A percentile compares a stretch with the other conserved stretches of the same genome.
phyloP scores from a whole-genome alignment of 2,797 vertebrate species.

The Oreochromis grahami region DNA sequence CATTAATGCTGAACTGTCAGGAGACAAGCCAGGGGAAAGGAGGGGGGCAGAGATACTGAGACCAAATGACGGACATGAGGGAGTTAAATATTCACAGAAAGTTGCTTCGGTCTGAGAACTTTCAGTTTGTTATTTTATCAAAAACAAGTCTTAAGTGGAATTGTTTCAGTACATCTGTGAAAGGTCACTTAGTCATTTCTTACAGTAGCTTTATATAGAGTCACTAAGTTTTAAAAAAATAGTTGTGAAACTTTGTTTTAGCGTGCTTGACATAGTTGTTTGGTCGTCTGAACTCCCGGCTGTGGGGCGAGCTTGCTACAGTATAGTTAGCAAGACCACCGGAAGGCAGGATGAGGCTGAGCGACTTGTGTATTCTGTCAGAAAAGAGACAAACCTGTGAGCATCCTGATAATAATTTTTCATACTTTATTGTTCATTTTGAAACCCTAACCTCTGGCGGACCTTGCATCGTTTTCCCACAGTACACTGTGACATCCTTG shows the following conservation, averaged over 20 bases:
- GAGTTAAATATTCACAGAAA: background rate
- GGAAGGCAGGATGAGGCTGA: background rate
- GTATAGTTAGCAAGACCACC: background rate
- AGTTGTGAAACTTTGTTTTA: background rate
- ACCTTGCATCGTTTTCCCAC: background rate
- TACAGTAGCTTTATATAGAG: background rate
- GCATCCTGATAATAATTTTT: background rate
- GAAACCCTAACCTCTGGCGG: background rate
- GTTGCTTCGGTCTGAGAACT: background rate
- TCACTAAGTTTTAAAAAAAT: background rate
- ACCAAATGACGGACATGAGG: background rate
- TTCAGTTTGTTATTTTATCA: background rate
- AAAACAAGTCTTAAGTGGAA: background rate
- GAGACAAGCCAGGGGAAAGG: background rate
- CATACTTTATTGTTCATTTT: background rate
- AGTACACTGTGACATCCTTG: background rate
- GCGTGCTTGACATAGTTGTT: background rate
- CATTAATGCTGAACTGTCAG: constrained; percentile 8
- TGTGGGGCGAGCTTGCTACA: background rate
- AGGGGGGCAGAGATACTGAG: background rate
- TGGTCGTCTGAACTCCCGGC: background rate
- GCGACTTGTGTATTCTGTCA: background rate
- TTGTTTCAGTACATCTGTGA: background rate
- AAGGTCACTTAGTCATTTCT: background rate
- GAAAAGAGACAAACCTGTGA: background rate